Conservation (phyloP, 2,888 invertebrate species). For the Acleris emargana region DNA sequence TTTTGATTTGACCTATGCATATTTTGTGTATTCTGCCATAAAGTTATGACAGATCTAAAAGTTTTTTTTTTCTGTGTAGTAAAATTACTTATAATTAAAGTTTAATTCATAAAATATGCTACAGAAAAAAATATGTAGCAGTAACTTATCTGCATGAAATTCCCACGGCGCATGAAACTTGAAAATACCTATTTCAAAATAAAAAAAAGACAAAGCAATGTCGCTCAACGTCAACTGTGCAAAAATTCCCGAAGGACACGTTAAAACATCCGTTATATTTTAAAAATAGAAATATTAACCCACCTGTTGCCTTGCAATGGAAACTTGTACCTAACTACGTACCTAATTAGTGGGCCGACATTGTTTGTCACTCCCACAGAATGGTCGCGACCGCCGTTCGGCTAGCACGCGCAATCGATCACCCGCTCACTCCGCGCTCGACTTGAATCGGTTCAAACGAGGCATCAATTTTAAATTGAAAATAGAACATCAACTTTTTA, state of each 20-base stretch:
- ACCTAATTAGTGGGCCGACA: conserved; percentile 67
- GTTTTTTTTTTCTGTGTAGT: too few relatives aligned
- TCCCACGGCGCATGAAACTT: too few relatives aligned
- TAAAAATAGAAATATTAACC: conserved; percentile 41
- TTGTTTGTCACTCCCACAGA: conserved; percentile 75
- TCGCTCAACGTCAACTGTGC: background rate
- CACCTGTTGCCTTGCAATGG: conserved; percentile 68
- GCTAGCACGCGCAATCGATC: conserved; percentile 64
- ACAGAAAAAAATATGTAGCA: too few relatives aligned
- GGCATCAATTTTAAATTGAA: conserved; percentile 3
- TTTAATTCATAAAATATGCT: too few relatives aligned
- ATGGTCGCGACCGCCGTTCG: conserved; percentile 63
- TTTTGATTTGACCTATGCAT: too few relatives aligned
- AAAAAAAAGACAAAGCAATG: too few relatives aligned
- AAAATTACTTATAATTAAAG: too few relatives aligned
- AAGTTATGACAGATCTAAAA: too few relatives aligned
- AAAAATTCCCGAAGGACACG: conserved; percentile 21
- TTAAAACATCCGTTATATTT: conserved; percentile 32
- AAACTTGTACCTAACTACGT: conserved; percentile 52
- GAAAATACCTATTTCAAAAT: too few relatives aligned
- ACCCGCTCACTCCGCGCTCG: conserved; percentile 51
- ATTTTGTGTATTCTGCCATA: too few relatives aligned
- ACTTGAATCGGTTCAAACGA: conserved; percentile 35
- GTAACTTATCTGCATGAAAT: too few relatives aligned
- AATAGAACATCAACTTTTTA: conserved; percentile 10